These are phyloP conservation scores for zebrafish (Danio rerio) DNA, from an alignment of 2,113 vertebrate species.

Conservation along the genomic window DNA sequence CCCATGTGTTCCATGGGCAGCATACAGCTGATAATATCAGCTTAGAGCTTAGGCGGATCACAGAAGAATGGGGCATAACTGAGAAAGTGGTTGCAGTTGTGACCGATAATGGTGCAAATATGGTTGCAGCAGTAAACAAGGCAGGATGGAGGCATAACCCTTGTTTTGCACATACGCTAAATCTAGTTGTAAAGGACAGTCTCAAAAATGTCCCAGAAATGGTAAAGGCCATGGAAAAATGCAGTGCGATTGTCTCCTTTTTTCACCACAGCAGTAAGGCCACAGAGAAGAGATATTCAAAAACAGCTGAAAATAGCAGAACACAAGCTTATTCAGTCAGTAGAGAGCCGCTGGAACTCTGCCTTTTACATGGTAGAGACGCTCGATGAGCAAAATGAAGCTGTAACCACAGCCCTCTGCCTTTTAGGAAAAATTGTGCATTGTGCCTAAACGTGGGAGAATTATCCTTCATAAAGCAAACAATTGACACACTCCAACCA, in stretches of 20 bases:
- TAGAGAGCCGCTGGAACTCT: slow-evolving; percentile 26
- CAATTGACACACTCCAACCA: too few species aligned
- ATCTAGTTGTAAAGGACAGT: slow-evolving; percentile 3
- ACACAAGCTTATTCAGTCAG: slow-evolving; percentile 39
- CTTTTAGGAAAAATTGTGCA: neutral
- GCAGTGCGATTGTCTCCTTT: slow-evolving; percentile 31
- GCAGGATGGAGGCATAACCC: slow-evolving; percentile 35
- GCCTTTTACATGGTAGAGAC: slow-evolving; percentile 3
- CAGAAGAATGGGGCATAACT: slow-evolving; percentile 42
- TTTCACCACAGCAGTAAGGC: slow-evolving; percentile 42
- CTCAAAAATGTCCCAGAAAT: slow-evolving; percentile 26
- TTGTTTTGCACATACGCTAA: slow-evolving; percentile 43
- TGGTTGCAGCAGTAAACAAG: slow-evolving; percentile 45
- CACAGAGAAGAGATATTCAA: slow-evolving; percentile 37
- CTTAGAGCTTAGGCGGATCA: too few species aligned
- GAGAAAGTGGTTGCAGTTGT: slow-evolving; percentile 47
- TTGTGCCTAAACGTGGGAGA: too few species aligned
- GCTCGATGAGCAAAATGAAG: slow-evolving; percentile 32
- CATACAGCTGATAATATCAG: slow-evolving; percentile 31
- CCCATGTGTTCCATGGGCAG: slow-evolving; percentile 49
- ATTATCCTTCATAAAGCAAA: too few species aligned
- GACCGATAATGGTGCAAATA: slow-evolving; percentile 47
- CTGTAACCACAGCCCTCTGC: slow-evolving; percentile 5
- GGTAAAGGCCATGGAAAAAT: slow-evolving; percentile 27
- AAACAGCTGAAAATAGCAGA: slow-evolving; percentile 35